These are phyloP conservation scores for Actias luna DNA, from an alignment of 2,888 invertebrate species.

Conservation along the genomic window DNA sequence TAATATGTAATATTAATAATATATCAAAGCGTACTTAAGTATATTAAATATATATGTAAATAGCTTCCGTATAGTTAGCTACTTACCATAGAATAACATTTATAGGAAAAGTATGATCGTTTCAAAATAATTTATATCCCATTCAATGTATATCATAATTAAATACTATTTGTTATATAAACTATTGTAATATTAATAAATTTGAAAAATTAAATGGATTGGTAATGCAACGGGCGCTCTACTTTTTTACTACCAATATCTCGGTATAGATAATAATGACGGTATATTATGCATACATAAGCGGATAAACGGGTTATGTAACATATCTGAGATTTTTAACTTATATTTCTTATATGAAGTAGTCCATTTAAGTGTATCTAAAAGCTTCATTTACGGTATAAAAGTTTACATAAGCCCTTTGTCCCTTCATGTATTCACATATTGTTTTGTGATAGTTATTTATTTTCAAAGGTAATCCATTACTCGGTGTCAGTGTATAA, in stretches of 20 bases:
- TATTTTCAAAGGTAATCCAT: constrained; percentile 34
- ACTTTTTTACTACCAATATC: background rate
- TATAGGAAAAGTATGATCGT: background rate
- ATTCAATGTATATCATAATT: background rate
- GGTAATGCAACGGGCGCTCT: background rate
- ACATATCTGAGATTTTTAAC: too few relatives aligned
- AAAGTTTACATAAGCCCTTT: too few relatives aligned
- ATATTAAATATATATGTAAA: background rate
- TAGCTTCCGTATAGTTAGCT: background rate
- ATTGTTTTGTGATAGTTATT: constrained; percentile 50
- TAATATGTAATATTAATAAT: background rate
- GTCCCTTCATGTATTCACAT: too few relatives aligned
- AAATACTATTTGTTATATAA: background rate
- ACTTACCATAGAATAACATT: background rate
- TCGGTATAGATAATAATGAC: too few relatives aligned
- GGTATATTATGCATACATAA: too few relatives aligned
- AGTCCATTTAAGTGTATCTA: too few relatives aligned
- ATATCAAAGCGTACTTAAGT: constrained; percentile 8
- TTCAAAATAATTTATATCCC: background rate
- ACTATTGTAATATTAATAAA: background rate
- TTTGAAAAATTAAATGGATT: background rate
- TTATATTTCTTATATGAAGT: too few relatives aligned
- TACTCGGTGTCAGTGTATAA: constrained; percentile 24
- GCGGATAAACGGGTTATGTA: too few relatives aligned
- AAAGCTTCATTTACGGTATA: too few relatives aligned